Evolutionary conservation across 2,888 invertebrate genomes (phyloP), one percentile per base, ranked within the genome.

Genomic region (Ophioninae sp.): DNA sequence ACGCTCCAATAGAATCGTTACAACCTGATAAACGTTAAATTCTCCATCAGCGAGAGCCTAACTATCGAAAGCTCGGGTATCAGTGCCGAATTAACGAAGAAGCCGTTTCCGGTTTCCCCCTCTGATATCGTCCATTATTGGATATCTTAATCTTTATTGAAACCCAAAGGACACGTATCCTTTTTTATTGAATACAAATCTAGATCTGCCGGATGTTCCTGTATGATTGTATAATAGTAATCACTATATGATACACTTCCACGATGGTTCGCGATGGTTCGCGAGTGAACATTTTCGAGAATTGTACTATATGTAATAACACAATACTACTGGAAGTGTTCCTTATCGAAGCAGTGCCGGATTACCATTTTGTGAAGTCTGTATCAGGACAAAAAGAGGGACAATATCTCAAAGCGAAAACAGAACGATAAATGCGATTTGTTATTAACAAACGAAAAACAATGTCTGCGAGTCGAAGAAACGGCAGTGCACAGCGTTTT

Each of bases 1-100:
- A 74, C 96, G 94, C 90, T 98, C 98, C 59, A 98, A 90, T 44
- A 98, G 93, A 44, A 96, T 95, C 22, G 95, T 95, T 17, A 96
- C 96, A 76, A 95, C 95, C 93, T 94, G 88, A 6, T 93, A 37
- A 86, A 13, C 87, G 87, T 90, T 10, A 63, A 59, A 67, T 65
- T 22, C 23, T 44, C 8, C 0, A 63, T 73, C 44, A 39, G 10
- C 9, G 17, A 41, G 41, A 5, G 41, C 13, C 1, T 6, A 61
- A 72, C 17, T 37, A 17, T 51, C 9, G 17, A 9, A 51, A 51
- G 30, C 30, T 30, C 30, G 30, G 30, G 30, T 30, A 30, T 30
- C 30, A 30, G 30, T 1, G 30, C 3, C 30, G 30, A 30, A 30
- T 30, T 30, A 30, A 30, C 30, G 30, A 30, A 3, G 30, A 30